Conservation (phyloP, 2,888 invertebrate genomes). For the Andrena hattorfiana region DNA sequence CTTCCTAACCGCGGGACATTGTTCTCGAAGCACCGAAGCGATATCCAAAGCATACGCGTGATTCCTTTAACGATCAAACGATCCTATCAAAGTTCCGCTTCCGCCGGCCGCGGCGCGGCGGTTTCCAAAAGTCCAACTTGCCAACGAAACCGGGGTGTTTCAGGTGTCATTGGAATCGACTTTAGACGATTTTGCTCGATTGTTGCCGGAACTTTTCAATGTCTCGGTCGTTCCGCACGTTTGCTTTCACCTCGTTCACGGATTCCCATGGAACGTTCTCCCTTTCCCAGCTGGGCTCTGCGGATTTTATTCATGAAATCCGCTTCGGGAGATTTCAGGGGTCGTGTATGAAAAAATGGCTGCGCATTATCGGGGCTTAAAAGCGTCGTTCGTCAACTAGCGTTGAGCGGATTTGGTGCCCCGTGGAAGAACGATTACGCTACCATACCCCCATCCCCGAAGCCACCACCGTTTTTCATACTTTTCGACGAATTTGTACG, state of each 20-base stretch:
- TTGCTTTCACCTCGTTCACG: background rate
- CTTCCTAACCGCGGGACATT: background rate
- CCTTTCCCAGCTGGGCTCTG: background rate
- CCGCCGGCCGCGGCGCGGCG: background rate
- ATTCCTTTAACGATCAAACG: background rate
- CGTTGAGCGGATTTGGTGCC: slow-evolving; percentile 59
- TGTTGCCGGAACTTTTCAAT: background rate
- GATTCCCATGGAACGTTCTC: background rate
- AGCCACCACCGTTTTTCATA: slow-evolving; percentile 44
- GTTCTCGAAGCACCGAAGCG: background rate
- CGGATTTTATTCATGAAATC: slow-evolving; percentile 56
- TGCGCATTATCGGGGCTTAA: slow-evolving; percentile 66
- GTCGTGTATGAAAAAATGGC: slow-evolving; percentile 55
- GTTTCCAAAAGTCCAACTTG: background rate
- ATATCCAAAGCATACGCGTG: background rate
- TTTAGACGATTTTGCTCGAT: background rate
- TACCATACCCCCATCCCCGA: slow-evolving; percentile 4
- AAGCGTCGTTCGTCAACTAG: slow-evolving; percentile 63
- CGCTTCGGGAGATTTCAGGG: slow-evolving; percentile 45
- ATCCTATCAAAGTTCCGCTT: too few species aligned
- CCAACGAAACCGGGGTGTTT: background rate
- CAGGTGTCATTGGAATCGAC: background rate
- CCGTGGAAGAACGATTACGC: slow-evolving; percentile 56
- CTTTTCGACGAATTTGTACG: slow-evolving; percentile 46
- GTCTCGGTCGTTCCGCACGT: background rate